A percentile compares a stretch with the other conserved stretches of the same genome.
These are phyloP conservation scores for Hymenopus coronatus DNA, from an alignment of 2,888 invertebrate genomes.

Conservation along the genomic window DNA sequence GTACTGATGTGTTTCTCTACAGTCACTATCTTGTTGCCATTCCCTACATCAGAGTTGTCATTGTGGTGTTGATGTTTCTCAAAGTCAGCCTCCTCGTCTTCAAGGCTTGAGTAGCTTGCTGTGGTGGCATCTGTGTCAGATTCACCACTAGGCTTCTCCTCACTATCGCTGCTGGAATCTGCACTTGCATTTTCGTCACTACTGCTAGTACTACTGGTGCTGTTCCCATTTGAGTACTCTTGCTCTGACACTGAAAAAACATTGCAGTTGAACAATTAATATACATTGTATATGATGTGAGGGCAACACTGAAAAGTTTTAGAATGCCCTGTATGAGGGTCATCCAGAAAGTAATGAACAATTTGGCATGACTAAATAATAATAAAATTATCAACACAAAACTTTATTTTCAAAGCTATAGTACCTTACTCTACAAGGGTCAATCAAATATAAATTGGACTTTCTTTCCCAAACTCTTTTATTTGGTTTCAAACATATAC, in stretches of 20 bases:
- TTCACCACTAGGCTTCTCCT: constrained; percentile 16
- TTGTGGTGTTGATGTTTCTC: constrained; percentile 8
- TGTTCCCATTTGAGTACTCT: constrained; percentile 20
- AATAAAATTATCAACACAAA: no score
- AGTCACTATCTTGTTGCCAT: constrained; percentile 1
- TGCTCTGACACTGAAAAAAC: constrained; percentile 24
- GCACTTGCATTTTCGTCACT: constrained; percentile 15
- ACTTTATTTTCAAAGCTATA: no score
- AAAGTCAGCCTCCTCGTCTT: constrained; percentile 52
- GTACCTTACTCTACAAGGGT: no score
- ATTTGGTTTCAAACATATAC: no score
- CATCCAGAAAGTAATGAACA: no score
- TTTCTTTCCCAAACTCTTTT: no score
- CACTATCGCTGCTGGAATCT: constrained; percentile 22
- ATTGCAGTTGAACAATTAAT: not conserved
- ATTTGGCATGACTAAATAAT: no score
- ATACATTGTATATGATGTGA: not conserved
- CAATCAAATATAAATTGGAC: no score
- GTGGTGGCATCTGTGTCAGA: constrained; percentile 52
- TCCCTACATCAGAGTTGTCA: constrained; percentile 37
- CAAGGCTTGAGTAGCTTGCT: constrained; percentile 54
- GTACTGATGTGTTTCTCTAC: not conserved
- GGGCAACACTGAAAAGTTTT: no score
- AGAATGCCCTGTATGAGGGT: no score
- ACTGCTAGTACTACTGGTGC: not conserved